These are phyloP conservation scores for Enhydra lutris DNA, from an alignment of 2,113 vertebrate genomes.

Conservation along the genomic window DNA sequence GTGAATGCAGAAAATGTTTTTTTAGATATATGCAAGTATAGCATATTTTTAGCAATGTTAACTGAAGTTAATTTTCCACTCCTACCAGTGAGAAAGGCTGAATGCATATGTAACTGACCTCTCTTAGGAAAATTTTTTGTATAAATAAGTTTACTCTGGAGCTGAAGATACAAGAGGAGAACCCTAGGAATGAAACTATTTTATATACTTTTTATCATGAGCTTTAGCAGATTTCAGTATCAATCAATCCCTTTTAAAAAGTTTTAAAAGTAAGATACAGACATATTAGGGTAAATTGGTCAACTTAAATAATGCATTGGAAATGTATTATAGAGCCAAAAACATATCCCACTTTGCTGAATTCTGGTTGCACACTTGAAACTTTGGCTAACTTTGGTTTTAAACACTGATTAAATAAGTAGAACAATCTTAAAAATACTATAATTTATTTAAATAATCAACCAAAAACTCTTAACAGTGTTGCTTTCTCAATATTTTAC, in stretches of 20 bases:
- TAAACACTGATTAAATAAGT: neutral
- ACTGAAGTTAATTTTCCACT: neutral
- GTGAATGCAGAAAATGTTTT: neutral
- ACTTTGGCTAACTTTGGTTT: neutral
- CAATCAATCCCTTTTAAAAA: neutral
- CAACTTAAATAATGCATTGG: neutral
- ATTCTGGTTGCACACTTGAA: neutral
- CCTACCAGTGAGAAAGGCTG: neutral
- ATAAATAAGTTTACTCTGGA: neutral
- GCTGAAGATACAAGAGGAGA: neutral
- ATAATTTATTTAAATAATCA: neutral
- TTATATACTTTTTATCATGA: neutral
- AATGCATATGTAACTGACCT: neutral
- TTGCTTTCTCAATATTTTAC: neutral
- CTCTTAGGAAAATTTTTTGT: neutral
- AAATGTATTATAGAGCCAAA: neutral
- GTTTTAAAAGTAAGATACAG: neutral
- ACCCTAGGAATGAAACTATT: neutral
- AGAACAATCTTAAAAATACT: neutral
- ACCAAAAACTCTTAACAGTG: neutral
- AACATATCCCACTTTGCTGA: neutral
- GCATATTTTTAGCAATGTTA: slow-evolving; percentile 9
- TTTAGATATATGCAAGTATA: neutral
- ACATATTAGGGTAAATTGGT: neutral
- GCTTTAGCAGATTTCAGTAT: neutral